These are phyloP conservation scores for Spisula solida DNA, from an alignment of 2,888 invertebrate species.

Conservation along the genomic window DNA sequence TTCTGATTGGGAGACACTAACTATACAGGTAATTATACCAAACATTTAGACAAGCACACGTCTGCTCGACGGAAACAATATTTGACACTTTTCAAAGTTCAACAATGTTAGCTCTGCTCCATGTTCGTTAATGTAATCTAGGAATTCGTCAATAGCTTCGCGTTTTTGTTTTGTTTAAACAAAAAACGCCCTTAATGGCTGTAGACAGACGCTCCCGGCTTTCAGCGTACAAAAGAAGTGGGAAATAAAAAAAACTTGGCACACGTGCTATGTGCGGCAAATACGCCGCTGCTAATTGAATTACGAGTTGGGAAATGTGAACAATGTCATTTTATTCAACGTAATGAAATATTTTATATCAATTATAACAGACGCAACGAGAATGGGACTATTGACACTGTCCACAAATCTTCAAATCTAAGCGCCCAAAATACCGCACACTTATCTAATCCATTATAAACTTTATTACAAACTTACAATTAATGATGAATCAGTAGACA, in stretches of 20 bases:
- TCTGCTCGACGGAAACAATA: not conserved
- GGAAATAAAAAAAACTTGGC: not conserved
- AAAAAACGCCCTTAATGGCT: not conserved
- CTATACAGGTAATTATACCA: not conserved
- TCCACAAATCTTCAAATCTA: constrained; percentile 10
- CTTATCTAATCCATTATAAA: constrained; percentile 8
- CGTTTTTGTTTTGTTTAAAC: constrained; percentile 6
- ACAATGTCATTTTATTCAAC: constrained; percentile 21
- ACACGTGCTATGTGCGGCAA: constrained; percentile 11
- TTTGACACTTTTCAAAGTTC: constrained; percentile 16
- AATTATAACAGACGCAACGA: not conserved
- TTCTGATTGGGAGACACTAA: not conserved
- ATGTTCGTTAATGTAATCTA: not conserved
- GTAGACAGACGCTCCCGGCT: not conserved
- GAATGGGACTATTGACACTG: not conserved
- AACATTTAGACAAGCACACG: not conserved
- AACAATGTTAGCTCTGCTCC: not conserved
- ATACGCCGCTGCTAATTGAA: not conserved
- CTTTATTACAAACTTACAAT: constrained; percentile 26
- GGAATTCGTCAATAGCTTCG: not conserved
- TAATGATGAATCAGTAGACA: constrained; percentile 7
- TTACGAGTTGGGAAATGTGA: constrained; percentile 13
- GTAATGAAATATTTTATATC: constrained; percentile 18
- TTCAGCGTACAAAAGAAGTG: not conserved
- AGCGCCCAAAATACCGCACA: constrained; percentile 10